Base-by-base conservation (phyloP, 2,797 vertebrate genomes). In the Nothura maculosa region DNA sequence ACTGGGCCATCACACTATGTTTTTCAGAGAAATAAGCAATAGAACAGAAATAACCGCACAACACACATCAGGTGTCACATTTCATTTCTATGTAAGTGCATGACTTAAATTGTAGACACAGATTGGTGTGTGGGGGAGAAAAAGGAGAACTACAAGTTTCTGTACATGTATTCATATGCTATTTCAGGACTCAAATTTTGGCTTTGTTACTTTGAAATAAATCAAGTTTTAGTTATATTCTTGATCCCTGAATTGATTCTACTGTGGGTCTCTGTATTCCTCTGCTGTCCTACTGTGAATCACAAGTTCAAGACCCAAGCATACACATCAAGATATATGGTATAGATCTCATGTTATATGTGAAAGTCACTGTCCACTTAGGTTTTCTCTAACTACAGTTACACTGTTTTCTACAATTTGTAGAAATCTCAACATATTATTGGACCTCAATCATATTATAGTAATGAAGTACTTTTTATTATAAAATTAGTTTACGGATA, bases 1-100 rank as follows among this genome's bases (percentile, higher is more conserved):
- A 24, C 5, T 25, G 6, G 47, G 50, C 1, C 2, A 60, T 30
- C 5, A 9, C 5, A n/a, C 50, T 7, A 15, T 2, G 2, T 6
- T 81, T 92, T 81, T 68, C 34, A 66, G 50, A 55, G 81, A 67
- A 92, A 75, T 10, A 28, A 52, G 21, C 15, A 9, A 5, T 68
- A 81, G 81, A 92, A 58, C 28, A 73, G 42, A 86, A 4, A 30
- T 28, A 47, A 18, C 4, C 74, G 7, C 28, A 47, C 14, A 66
- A 6, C 4, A 74, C 12, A 50, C 11, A 64, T 18, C 8, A 74
- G 36, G 61, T 54, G 6, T 73, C 67, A 66, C 21, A 52, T 74
- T 66, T 48, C 60, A 38, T 52, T 85, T 80, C 25, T 50, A 2
- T 45, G 48, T 55, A 36, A 16, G 8, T 47, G 16, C 3, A 42